These are phyloP conservation scores for Xestia sexstrigata DNA, from an alignment of 2,888 invertebrate species.

Conservation along the genomic window DNA sequence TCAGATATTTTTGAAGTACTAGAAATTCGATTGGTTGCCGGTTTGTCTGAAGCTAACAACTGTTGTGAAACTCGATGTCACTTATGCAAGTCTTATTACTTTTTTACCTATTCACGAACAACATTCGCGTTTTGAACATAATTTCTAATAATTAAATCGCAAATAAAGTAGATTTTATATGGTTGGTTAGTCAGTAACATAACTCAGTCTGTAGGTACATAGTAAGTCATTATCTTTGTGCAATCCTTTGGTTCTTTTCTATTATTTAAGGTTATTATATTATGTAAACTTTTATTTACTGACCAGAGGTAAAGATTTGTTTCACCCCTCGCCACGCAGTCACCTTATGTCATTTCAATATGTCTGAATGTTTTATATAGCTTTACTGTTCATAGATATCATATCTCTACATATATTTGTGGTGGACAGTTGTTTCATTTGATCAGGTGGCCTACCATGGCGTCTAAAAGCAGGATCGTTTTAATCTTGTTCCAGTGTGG, in stretches of 20 bases:
- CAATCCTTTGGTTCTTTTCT: conserved; percentile 72
- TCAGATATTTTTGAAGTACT: conserved; percentile 2
- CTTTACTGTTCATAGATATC: conserved; percentile 35
- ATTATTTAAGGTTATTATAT: conserved; percentile 64
- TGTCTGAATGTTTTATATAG: conserved; percentile 39
- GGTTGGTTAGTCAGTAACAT: conserved; percentile 69
- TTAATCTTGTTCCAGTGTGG: too few species aligned
- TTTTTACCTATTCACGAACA: conserved; percentile 46
- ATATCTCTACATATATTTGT: conserved; percentile 26
- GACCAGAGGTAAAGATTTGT: conserved; percentile 69
- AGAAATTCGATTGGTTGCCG: conserved; percentile 35
- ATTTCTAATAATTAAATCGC: conserved; percentile 43
- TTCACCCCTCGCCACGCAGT: conserved; percentile 34
- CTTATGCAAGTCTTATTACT: conserved; percentile 39
- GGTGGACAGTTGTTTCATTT: conserved; percentile 25
- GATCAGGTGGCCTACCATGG: too few species aligned
- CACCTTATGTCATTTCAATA: conserved; percentile 48
- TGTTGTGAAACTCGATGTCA: conserved; percentile 34
- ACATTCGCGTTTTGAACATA: conserved; percentile 50
- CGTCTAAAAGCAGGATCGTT: too few species aligned
- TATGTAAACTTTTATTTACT: conserved; percentile 59
- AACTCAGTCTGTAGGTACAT: conserved; percentile 65
- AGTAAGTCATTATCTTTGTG: conserved; percentile 69
- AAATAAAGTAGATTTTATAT: conserved; percentile 77
- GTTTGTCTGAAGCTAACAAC: not conserved